These are phyloP conservation scores for Rallus limicola DNA, from an alignment of 2,113 vertebrate species.

Conservation along the genomic window DNA sequence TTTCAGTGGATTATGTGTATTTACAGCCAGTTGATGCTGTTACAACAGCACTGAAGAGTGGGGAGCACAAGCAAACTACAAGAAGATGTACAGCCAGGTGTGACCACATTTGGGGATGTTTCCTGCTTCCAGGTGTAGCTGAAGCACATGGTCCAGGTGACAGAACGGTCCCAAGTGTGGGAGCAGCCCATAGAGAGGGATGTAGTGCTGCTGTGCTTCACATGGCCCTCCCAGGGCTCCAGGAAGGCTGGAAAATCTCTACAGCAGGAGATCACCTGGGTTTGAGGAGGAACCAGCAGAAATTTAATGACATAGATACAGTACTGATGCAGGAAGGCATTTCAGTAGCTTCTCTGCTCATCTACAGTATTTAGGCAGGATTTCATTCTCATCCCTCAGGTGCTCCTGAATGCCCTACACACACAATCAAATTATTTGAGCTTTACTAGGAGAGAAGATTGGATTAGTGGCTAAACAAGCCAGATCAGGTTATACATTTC, in stretches of 20 bases:
- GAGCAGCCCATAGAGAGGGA: not conserved
- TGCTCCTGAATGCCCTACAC: not conserved
- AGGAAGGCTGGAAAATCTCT: not conserved
- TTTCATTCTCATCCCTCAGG: constrained; percentile 30
- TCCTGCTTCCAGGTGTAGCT: not conserved
- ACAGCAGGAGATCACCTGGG: not conserved
- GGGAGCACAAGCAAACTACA: not conserved
- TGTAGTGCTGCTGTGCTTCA: fast-evolving
- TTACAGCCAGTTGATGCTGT: not conserved
- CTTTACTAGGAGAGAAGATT: constrained; percentile 24
- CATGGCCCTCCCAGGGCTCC: fast-evolving
- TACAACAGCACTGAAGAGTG: not conserved
- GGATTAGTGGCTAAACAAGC: constrained; percentile 24
- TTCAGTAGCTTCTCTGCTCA: not conserved
- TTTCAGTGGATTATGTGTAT: not conserved
- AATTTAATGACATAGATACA: fast-evolving
- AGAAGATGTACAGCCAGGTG: not conserved
- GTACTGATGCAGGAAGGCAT: not conserved
- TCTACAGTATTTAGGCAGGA: not conserved
- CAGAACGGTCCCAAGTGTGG: not conserved
- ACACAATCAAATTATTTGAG: constrained; percentile 22
- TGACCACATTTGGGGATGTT: fast-evolving
- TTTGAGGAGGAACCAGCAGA: not conserved
- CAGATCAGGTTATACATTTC: not conserved
- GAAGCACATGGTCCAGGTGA: not conserved